These are phyloP conservation scores for Apostichopus leukothele DNA, from an alignment of 53 echinoderm and acorn worm genomes.

Conservation along the genomic window DNA sequence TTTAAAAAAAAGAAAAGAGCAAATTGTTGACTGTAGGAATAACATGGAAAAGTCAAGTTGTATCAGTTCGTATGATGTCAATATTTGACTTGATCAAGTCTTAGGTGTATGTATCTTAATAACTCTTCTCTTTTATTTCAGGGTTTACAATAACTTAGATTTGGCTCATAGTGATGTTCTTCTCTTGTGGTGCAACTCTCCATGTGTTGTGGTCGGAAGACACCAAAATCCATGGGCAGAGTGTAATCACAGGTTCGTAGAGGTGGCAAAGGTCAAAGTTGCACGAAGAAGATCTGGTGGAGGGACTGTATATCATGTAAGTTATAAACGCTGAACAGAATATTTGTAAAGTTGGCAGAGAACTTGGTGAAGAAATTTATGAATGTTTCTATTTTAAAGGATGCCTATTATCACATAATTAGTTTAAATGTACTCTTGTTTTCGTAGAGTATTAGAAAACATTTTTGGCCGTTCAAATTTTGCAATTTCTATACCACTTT, in stretches of 20 bases:
- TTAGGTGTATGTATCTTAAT: too few species aligned
- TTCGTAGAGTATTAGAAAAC: too few species aligned
- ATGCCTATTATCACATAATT: not conserved
- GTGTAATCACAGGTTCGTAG: slow-evolving; percentile 71
- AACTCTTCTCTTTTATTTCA: slow-evolving; percentile 6
- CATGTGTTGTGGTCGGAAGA: slow-evolving; percentile 91
- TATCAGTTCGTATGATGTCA: too few species aligned
- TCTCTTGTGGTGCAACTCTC: slow-evolving; percentile 84
- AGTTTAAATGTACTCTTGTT: too few species aligned
- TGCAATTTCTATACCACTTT: too few species aligned
- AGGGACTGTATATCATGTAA: slow-evolving; percentile 96
- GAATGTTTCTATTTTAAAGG: not conserved
- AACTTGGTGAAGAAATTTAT: not conserved
- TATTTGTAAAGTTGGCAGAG: not conserved
- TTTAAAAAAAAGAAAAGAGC: too few species aligned
- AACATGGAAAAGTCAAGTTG: too few species aligned
- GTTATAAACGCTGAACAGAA: slow-evolving; percentile 6
- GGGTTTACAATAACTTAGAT: slow-evolving; percentile 78
- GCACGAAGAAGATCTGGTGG: slow-evolving; percentile 91
- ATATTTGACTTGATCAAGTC: too few species aligned
- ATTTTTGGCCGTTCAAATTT: too few species aligned
- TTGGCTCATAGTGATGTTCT: slow-evolving; percentile 66
- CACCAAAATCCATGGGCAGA: slow-evolving; percentile 98
- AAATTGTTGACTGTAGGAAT: too few species aligned
- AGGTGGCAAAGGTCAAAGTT: slow-evolving; percentile 64